Evolutionary conservation across 1,140 invertebrate genomes (phyloP).

Genomic region (Probaryconus sp.): DNA sequence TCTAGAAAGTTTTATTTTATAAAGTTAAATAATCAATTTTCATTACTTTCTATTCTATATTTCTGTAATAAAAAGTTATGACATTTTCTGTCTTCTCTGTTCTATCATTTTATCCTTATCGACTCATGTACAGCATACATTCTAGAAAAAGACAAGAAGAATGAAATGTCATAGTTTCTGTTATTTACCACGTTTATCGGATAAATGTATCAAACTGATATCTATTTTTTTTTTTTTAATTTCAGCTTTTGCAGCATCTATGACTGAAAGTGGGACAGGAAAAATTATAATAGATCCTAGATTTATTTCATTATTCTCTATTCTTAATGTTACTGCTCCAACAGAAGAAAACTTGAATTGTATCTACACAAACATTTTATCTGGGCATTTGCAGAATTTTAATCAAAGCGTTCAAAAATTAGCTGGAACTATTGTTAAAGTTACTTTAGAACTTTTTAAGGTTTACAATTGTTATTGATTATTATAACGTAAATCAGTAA

Average conservation of each 20-base stretch:
- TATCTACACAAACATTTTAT: slow-evolving; percentile 91
- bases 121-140: too few relatives aligned
- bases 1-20: too few relatives aligned
- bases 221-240: too few relatives aligned
- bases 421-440: slow-evolving; percentile 83
- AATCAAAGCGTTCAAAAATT: slow-evolving; percentile 81
- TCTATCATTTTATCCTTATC: too few relatives aligned
- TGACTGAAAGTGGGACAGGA: slow-evolving; percentile 89
- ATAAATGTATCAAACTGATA: too few relatives aligned
- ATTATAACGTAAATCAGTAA: not conserved
- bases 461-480: slow-evolving; percentile 68
- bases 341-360: slow-evolving; percentile 86
- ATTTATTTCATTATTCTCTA: slow-evolving; percentile 92
- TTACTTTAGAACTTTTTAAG: slow-evolving; percentile 90
- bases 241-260: slow-evolving; percentile 86
- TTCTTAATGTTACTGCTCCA: slow-evolving; percentile 91
- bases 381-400: slow-evolving; percentile 87
- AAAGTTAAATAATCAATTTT: too few relatives aligned
- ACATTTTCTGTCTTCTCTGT: too few relatives aligned
- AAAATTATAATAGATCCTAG: slow-evolving; percentile 92
- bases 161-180: too few relatives aligned
- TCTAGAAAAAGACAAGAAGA: too few relatives aligned
- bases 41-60: too few relatives aligned
- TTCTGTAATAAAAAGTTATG: too few relatives aligned
- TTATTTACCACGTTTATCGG: too few relatives aligned